Base-by-base conservation (phyloP, 2,888 invertebrate species). In the Hymenopus coronatus region DNA sequence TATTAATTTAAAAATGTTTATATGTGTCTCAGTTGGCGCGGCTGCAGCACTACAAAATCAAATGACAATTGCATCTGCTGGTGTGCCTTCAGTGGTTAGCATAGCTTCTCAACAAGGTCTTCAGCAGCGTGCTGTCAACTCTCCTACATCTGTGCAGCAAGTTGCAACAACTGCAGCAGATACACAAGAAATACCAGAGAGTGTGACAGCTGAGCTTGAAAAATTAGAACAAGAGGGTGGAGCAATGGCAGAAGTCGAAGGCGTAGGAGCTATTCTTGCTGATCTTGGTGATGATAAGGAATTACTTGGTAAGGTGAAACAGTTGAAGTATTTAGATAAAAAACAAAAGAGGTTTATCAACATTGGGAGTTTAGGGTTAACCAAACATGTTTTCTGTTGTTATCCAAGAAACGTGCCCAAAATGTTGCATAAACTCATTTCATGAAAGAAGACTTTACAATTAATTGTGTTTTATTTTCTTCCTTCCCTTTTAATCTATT, bases 231-330 rank as follows among this genome's bases (percentile, higher is more conserved):
- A 96, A 91, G 96, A 96, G 92, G 95, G 95, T 89, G 95, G 94
- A 84, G 94, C 93, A 25, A 94, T 94, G 92, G 94, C 93, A 3
- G 95, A 95, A 92, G 94, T 95, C 87, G 96, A 96, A 92, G 95
- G 95, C 82, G 97, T 97, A 89, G 95, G 96, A 91, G 97, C 97
- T 92, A 96, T 98, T 92, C 94, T 98, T 83, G 97, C 97, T 83
- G 97, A 97, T 28, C 94, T 98, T 84, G 97, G 96, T 7, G 98
- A 98, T 91, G 98, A 98, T 92, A 97, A 97, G 91, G 98, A 98
- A 92, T 94, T 98, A 83, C 94, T 98, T 40, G 95, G 95, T 94
- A 92, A 92, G 89, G 91, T 9, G 40, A 40, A 40, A 12, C 12
- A 40, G 2, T 70, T 89, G 27, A 20, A 28, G 20, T 25, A 15